These are phyloP conservation scores for Listrodromus nycthemerus DNA, from an alignment of 2,888 invertebrate genomes.

Conservation along the genomic window DNA sequence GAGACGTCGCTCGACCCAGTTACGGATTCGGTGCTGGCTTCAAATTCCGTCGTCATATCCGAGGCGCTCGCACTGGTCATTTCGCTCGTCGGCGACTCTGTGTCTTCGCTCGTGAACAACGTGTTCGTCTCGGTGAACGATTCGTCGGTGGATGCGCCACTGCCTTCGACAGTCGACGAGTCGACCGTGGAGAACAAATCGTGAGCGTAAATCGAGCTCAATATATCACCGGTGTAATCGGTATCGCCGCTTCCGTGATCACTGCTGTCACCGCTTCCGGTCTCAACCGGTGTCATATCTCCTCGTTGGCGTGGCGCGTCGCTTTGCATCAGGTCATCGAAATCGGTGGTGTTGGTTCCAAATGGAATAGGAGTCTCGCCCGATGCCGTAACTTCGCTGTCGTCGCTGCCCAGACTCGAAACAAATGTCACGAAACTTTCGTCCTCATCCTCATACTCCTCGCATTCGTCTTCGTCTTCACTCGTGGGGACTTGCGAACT, in stretches of 20 bases:
- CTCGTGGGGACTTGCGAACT: conserved; percentile 79
- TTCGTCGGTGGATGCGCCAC: conserved; percentile 74
- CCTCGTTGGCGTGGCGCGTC: conserved; percentile 76
- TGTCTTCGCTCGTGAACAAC: conserved; percentile 28
- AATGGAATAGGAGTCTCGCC: conserved; percentile 45
- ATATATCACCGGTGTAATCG: conserved; percentile 68
- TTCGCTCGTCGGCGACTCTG: conserved; percentile 65
- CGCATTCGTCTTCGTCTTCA: conserved; percentile 84
- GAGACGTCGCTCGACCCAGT: conserved; percentile 66
- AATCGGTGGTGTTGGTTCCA: conserved; percentile 64
- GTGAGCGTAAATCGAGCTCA: conserved; percentile 66
- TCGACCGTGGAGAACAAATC: conserved; percentile 57
- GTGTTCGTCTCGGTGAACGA: conserved; percentile 44
- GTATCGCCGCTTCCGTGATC: conserved; percentile 71
- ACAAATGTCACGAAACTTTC: conserved; percentile 83
- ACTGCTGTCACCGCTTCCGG: conserved; percentile 76
- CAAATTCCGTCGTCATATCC: conserved; percentile 72
- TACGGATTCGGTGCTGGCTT: conserved; percentile 69
- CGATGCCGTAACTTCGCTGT: conserved; percentile 78
- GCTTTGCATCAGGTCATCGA: conserved; percentile 80
- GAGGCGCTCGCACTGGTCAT: conserved; percentile 64
- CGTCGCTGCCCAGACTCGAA: conserved; percentile 74
- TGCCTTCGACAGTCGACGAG: conserved; percentile 75
- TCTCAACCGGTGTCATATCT: conserved; percentile 76
- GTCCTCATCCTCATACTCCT: conserved; percentile 85